These are phyloP conservation scores for Drosophila auraria DNA, from an alignment of 1,140 invertebrate genomes.

Conservation along the genomic window DNA sequence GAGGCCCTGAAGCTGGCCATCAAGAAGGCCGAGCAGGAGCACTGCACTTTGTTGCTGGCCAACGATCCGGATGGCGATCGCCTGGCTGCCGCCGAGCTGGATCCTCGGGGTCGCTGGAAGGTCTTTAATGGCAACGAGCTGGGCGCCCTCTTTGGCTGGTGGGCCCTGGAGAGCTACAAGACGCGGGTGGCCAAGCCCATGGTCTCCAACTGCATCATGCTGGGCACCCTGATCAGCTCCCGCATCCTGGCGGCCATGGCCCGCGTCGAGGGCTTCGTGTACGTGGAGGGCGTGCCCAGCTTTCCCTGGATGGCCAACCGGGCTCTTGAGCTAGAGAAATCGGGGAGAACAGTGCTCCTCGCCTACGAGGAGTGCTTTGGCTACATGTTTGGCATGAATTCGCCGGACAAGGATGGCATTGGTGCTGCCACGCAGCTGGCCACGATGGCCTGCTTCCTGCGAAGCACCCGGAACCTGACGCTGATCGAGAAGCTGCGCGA, in stretches of 20 bases:
- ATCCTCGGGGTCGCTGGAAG: constrained; percentile 91
- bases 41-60: constrained; percentile 93
- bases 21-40: constrained; percentile 91
- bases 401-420: constrained; percentile 98
- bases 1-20: constrained; percentile 94
- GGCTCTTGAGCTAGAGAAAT: constrained; percentile 89
- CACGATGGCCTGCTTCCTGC: constrained; percentile 92
- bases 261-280: constrained; percentile 93
- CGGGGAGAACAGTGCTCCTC: constrained; percentile 93
- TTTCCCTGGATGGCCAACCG: constrained; percentile 99
- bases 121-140: constrained; percentile 98
- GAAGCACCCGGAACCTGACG: constrained; percentile 87
- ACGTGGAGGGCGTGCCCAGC: constrained; percentile 97
- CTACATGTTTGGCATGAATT: constrained; percentile 95
- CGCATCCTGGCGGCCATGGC: constrained; percentile 96
- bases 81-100: constrained; percentile 95
- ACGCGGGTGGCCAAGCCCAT: constrained; percentile 85
- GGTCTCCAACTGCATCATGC: constrained; percentile 90
- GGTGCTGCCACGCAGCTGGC: constrained; percentile 92
- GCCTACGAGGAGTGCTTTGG: constrained; percentile 98
- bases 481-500: constrained; percentile 91
- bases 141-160: constrained; percentile 97
- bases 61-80: constrained; percentile 99
- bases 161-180: constrained; percentile 90
- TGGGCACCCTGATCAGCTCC: constrained; percentile 97